Evolutionary conservation across 2,888 invertebrate genomes (phyloP).

Genomic region (Matsumyia berberina): DNA sequence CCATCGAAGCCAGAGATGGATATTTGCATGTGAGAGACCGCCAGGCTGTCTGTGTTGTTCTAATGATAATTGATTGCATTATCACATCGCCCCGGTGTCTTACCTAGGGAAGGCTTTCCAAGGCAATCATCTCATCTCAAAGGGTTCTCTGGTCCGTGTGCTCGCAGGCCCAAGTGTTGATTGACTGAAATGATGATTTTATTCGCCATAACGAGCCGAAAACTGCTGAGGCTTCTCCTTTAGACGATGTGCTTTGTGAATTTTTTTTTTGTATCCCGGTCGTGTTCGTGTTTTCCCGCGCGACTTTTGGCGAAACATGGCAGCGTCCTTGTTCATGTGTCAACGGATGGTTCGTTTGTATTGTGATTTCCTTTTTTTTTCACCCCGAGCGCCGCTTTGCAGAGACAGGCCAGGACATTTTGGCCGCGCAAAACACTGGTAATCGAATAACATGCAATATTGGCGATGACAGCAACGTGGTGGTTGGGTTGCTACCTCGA

Average conservation of each 20-base stretch:
- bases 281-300: conserved; percentile 53
- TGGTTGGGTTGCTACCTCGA: not conserved
- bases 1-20: conserved; percentile 41
- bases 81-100: conserved; percentile 51
- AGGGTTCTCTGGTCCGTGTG: conserved; percentile 27
- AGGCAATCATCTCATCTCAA: conserved; percentile 72
- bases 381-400: no score
- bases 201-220: conserved; percentile 70
- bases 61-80: conserved; percentile 76
- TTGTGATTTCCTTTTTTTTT: conserved; percentile 16
- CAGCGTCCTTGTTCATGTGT: conserved; percentile 63
- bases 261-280: conserved; percentile 23
- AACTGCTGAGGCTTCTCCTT: conserved; percentile 70
- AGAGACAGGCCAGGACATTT: conserved; percentile 42
- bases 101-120: conserved; percentile 30
- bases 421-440: conserved; percentile 51
- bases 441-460: conserved; percentile 74
- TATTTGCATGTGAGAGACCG: conserved; percentile 66
- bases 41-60: conserved; percentile 66
- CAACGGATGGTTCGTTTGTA: conserved; percentile 31
- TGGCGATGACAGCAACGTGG: conserved; percentile 56
- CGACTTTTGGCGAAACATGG: conserved; percentile 75
- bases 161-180: conserved; percentile 69
- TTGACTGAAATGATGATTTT: conserved; percentile 69
- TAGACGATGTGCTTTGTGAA: conserved; percentile 15